These are phyloP conservation scores for Hypocryptadius cinnamomeus DNA, from an alignment of 2,113 vertebrate genomes.

Conservation along the genomic window DNA sequence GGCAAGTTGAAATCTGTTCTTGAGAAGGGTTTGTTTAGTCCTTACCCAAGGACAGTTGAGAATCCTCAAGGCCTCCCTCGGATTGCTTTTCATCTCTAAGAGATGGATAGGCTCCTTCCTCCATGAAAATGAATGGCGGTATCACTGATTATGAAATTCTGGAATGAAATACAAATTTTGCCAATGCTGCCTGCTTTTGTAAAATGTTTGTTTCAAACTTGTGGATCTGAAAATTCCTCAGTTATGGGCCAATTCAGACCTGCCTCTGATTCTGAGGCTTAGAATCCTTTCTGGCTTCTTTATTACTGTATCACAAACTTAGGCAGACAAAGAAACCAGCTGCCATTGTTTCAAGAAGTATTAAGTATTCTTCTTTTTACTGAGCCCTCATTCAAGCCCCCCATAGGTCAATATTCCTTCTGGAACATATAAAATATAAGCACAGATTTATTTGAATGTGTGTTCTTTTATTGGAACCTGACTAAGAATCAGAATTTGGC, in stretches of 20 bases:
- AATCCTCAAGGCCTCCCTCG: neutral
- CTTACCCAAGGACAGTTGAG: neutral
- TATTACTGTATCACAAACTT: neutral
- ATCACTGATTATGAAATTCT: neutral
- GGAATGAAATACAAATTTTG: neutral
- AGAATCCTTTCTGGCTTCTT: neutral
- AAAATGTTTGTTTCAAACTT: neutral
- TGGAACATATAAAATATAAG: neutral
- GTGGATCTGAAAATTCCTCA: neutral
- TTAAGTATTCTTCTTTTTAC: neutral
- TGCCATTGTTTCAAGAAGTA: neutral
- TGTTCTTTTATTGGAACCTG: neutral
- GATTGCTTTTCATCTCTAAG: conserved; percentile 7
- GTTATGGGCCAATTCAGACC: neutral
- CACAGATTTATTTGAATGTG: neutral
- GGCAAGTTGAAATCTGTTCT: neutral
- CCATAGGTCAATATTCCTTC: neutral
- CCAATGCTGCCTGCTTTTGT: neutral
- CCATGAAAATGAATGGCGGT: neutral
- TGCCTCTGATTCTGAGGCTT: neutral
- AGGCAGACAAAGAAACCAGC: neutral
- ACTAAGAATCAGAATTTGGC: neutral
- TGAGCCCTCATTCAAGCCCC: neutral
- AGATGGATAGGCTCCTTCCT: neutral
- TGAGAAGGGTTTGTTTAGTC: neutral